A percentile compares a stretch with the other conserved stretches of the same genome.
phyloP scores from a whole-genome alignment of 2,113 vertebrate species.

The Seriola quinqueradiata region DNA sequence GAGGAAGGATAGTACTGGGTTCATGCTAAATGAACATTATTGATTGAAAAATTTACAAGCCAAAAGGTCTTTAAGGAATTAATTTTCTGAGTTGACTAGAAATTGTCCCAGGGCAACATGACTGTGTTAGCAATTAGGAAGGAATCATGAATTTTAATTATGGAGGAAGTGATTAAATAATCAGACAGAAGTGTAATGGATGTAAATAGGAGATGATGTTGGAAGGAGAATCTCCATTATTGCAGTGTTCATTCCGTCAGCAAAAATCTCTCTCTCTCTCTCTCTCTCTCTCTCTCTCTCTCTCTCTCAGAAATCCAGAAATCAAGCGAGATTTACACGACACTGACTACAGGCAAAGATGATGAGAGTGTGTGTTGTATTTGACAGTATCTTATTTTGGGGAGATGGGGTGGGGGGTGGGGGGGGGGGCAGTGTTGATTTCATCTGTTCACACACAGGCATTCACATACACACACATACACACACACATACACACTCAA shows the following conservation, averaged over 20 bases:
- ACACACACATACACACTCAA: slow-evolving; percentile 42
- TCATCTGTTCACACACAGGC: slow-evolving; percentile 32
- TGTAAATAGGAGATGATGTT: slow-evolving; percentile 33
- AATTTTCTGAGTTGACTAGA: background rate
- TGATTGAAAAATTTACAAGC: background rate
- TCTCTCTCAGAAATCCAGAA: background rate
- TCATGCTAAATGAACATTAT: slow-evolving; percentile 4
- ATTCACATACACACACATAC: slow-evolving; percentile 28
- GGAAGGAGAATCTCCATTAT: background rate
- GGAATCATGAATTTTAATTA: slow-evolving; percentile 46
- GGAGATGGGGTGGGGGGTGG: too few species aligned
- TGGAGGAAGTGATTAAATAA: slow-evolving; percentile 37
- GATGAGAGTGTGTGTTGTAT: slow-evolving; percentile 46
- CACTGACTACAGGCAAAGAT: slow-evolving; percentile 25
- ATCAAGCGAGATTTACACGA: slow-evolving; percentile 20
- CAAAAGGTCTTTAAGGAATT: slow-evolving; percentile 5
- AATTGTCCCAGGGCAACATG: slow-evolving; percentile 14
- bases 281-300: background rate
- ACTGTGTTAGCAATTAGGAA: slow-evolving; percentile 15
- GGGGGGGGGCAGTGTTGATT: slow-evolving; percentile 42
- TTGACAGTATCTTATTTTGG: slow-evolving; percentile 17
- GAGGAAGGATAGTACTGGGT: background rate
- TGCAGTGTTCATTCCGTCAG: background rate
- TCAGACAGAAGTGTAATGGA: slow-evolving; percentile 24
- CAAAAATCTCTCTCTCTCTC: background rate